A percentile compares a stretch with the other conserved stretches of the same genome.
These are phyloP conservation scores for Alouatta palliata DNA, from an alignment of 2,113 vertebrate species.

Conservation along the genomic window DNA sequence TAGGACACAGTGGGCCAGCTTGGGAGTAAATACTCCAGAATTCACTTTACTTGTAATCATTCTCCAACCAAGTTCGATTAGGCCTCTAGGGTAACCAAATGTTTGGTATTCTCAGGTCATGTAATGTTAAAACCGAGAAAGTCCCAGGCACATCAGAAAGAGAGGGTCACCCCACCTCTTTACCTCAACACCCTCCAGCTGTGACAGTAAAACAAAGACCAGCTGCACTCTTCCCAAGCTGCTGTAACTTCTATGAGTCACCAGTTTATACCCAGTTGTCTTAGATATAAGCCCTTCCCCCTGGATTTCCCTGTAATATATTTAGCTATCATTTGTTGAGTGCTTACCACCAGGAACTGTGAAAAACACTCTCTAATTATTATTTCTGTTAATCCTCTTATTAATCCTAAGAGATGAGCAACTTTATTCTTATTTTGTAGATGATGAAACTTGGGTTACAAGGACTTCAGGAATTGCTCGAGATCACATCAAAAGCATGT, in stretches of 20 bases:
- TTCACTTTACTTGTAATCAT: neutral
- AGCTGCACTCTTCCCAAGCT: neutral
- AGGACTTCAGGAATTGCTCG: neutral
- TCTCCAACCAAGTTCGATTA: neutral
- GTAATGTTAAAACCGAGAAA: neutral
- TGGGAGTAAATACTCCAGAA: neutral
- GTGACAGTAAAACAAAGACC: neutral
- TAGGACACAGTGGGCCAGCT: neutral
- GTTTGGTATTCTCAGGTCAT: neutral
- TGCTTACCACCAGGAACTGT: neutral
- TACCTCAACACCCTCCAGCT: neutral
- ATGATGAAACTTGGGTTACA: neutral
- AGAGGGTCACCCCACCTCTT: neutral
- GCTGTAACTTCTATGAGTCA: neutral
- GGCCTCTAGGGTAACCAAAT: neutral
- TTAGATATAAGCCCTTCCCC: neutral
- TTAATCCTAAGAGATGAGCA: neutral
- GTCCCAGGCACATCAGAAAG: neutral
- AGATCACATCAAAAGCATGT: neutral
- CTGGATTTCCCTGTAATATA: neutral
- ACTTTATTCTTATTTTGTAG: conserved; percentile 4
- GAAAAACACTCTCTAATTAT: neutral
- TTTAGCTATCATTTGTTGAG: neutral
- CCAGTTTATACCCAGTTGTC: neutral
- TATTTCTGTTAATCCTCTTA: neutral